These are phyloP conservation scores for Premnoplex brunnescens DNA, from an alignment of 2,797 vertebrate genomes.

Conservation along the genomic window DNA sequence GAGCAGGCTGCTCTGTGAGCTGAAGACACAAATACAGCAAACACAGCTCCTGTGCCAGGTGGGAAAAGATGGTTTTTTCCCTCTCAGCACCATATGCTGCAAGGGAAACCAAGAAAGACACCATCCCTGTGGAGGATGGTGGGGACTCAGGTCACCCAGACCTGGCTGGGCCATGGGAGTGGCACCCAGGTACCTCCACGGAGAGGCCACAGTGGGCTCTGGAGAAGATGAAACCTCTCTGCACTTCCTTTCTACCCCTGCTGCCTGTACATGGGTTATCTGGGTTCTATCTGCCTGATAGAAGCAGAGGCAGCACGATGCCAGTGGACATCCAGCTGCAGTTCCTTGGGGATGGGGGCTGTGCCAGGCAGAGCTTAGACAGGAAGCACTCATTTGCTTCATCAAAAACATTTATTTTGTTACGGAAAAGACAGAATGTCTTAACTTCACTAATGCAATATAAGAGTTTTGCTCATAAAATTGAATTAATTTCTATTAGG, in stretches of 20 bases:
- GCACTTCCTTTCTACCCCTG: not conserved
- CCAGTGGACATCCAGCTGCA: not conserved
- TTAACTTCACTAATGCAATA: not conserved
- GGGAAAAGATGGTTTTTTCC: not conserved
- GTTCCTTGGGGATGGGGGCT: not conserved
- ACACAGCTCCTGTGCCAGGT: not conserved
- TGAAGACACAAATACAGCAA: not conserved
- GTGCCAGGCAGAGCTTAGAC: not conserved
- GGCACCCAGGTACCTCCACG: fast-evolving
- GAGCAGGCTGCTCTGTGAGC: not conserved
- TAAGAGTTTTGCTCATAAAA: not conserved
- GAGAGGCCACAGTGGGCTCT: not conserved
- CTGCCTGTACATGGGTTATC: not conserved
- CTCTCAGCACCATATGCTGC: not conserved
- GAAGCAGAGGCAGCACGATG: not conserved
- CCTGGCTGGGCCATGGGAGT: not conserved
- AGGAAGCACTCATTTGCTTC: not conserved
- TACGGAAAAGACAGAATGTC: not conserved
- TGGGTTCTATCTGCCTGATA: not conserved
- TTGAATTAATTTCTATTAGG: not conserved
- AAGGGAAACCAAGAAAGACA: not conserved
- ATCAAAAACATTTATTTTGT: not conserved
- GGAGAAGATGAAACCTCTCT: not conserved
- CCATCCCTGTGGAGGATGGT: not conserved
- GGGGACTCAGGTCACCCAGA: not conserved